Evolutionary conservation across 2,113 vertebrate genomes (phyloP).

Genomic region (Sarotherodon lohbergeri): DNA sequence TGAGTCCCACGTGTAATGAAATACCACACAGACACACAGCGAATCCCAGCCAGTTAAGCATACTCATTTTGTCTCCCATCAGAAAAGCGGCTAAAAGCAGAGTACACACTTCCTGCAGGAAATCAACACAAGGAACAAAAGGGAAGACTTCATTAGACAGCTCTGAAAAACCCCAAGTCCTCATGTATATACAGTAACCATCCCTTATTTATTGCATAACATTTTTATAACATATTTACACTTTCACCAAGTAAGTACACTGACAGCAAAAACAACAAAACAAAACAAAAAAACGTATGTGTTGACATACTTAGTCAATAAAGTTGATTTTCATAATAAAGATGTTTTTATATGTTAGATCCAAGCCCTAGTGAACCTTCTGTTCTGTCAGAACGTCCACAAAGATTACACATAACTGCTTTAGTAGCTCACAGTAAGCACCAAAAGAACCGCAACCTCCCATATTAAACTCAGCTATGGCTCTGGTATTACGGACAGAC

Average conservation of each 20-base stretch:
- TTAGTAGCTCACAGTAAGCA: not conserved
- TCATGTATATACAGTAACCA: not conserved
- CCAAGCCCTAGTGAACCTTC: not conserved
- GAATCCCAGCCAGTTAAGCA: conserved; percentile 90
- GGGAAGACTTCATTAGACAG: not conserved
- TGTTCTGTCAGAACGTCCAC: not conserved
- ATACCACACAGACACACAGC: conserved; percentile 86
- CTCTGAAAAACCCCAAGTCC: not conserved
- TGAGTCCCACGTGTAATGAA: conserved; percentile 85
- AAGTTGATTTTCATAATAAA: not conserved
- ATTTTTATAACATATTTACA: not conserved
- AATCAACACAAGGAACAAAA: not conserved
- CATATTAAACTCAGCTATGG: not conserved
- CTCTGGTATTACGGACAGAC: not conserved
- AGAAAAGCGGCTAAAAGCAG: conserved; percentile 81
- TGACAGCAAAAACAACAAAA: not conserved
- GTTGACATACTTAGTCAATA: not conserved
- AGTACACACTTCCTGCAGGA: conserved; percentile 83
- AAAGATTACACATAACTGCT: not conserved
- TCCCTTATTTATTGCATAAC: not conserved
- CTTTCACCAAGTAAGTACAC: not conserved
- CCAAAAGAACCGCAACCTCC: not conserved
- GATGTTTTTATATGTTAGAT: not conserved
- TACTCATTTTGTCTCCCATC: conserved; percentile 82
- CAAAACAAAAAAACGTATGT: not conserved